phyloP scores from a whole-genome alignment of 2,113 vertebrate species.

The Plecotus auritus region DNA sequence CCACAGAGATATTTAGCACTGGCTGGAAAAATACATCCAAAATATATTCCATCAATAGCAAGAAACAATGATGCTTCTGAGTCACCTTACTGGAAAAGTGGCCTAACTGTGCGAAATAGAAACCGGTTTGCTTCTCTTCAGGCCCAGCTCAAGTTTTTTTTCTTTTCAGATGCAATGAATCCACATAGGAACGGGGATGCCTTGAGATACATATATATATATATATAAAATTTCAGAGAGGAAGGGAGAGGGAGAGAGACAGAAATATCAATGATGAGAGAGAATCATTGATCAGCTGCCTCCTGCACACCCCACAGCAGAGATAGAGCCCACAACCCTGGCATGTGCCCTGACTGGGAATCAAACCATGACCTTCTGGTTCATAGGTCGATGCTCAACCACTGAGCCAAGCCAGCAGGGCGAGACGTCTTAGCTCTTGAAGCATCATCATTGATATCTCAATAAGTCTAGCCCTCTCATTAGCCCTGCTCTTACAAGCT shows the following conservation, averaged over 20 bases:
- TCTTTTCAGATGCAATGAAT: background rate
- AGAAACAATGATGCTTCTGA: background rate
- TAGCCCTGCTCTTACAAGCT: background rate
- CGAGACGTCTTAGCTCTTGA: background rate
- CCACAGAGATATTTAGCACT: conserved; percentile 11
- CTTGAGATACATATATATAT: no score
- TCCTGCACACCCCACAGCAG: no score
- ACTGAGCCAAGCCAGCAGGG: no score
- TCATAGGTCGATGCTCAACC: no score
- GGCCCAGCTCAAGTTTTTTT: background rate
- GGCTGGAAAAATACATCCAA: conserved; percentile 43
- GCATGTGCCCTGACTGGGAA: no score
- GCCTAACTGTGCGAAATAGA: background rate
- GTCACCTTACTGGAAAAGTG: background rate
- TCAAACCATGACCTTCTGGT: no score
- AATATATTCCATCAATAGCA: background rate
- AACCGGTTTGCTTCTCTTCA: background rate
- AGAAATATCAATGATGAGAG: no score
- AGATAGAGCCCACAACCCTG: no score
- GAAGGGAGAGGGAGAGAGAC: no score
- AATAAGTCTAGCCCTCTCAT: background rate
- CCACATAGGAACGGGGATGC: background rate
- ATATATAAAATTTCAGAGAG: no score
- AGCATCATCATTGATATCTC: background rate
- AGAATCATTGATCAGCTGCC: no score